Conservation (phyloP, 2,888 invertebrate genomes). For the Leptinotarsa juncta region DNA sequence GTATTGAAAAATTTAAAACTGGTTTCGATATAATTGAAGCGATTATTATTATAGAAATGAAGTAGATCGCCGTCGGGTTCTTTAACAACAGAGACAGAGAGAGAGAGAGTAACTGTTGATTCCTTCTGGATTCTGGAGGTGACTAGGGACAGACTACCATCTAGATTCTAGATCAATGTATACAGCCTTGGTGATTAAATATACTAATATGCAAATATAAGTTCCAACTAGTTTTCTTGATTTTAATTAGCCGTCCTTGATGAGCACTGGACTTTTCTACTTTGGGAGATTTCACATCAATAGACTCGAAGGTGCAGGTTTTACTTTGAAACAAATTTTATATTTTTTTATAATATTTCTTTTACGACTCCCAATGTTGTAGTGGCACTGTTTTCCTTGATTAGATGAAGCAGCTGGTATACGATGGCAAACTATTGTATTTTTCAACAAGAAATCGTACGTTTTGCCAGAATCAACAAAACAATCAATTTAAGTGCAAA, state of each 20-base stretch:
- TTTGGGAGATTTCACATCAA: constrained; percentile 52
- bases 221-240: constrained; percentile 35
- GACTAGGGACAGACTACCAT: constrained; percentile 29
- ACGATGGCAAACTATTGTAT: constrained; percentile 26
- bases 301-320: constrained; percentile 32
- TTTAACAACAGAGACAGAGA: too few species aligned
- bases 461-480: neutral
- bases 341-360: constrained; percentile 30
- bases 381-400: constrained; percentile 41
- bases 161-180: constrained; percentile 45
- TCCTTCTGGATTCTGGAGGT: too few species aligned
- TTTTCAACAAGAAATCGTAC: constrained; percentile 10
- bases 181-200: constrained; percentile 43
- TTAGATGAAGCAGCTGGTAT: constrained; percentile 24
- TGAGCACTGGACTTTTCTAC: constrained; percentile 40
- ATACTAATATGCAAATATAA: constrained; percentile 47
- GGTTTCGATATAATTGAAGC: too few species aligned
- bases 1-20: too few species aligned
- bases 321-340: constrained; percentile 35
- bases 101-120: too few species aligned
- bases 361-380: too few species aligned
- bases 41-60: too few species aligned
- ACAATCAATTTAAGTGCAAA: neutral
- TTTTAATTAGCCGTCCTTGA: constrained; percentile 38
- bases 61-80: too few species aligned